Evolutionary conservation across 1,140 invertebrate species (phyloP).

Genomic region (Leptopilina boulardi): DNA sequence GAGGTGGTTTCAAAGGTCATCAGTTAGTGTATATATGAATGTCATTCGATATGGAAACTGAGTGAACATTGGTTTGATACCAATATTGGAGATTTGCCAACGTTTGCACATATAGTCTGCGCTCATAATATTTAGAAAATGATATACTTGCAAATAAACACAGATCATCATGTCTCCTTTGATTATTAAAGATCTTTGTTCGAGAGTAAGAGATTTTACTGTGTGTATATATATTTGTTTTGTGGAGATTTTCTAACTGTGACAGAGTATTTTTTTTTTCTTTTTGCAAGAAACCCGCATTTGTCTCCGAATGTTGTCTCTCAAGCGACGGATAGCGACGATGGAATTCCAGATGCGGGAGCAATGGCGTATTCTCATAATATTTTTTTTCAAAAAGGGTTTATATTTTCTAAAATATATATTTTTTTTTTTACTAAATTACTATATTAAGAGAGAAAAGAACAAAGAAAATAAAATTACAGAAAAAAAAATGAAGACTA

Average conservation of each 20-base stretch:
- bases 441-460: too few species aligned
- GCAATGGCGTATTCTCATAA: slow-evolving; percentile 10
- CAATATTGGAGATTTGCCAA: slow-evolving; percentile 51
- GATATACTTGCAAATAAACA: not conserved
- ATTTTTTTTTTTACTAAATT: too few species aligned
- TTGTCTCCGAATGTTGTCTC: slow-evolving; percentile 30
- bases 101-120: slow-evolving; percentile 35
- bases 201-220: not conserved
- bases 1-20: slow-evolving; percentile 37
- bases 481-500: too few species aligned
- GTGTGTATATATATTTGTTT: not conserved
- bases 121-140: slow-evolving; percentile 45
- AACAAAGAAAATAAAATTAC: too few species aligned
- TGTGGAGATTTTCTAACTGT: slow-evolving; percentile 30
- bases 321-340: not conserved
- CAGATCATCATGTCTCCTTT: not conserved
- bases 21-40: slow-evolving; percentile 40
- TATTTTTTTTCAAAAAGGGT: too few species aligned
- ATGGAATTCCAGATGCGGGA: slow-evolving; percentile 31
- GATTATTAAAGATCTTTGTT: not conserved
- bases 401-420: too few species aligned
- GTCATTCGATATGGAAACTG: slow-evolving; percentile 51
- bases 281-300: slow-evolving; percentile 18
- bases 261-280: slow-evolving; percentile 4
- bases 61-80: slow-evolving; percentile 44